Evolutionary conservation across 1,140 invertebrate genomes (phyloP).

Genomic region (Thereuonema tuberculata): DNA sequence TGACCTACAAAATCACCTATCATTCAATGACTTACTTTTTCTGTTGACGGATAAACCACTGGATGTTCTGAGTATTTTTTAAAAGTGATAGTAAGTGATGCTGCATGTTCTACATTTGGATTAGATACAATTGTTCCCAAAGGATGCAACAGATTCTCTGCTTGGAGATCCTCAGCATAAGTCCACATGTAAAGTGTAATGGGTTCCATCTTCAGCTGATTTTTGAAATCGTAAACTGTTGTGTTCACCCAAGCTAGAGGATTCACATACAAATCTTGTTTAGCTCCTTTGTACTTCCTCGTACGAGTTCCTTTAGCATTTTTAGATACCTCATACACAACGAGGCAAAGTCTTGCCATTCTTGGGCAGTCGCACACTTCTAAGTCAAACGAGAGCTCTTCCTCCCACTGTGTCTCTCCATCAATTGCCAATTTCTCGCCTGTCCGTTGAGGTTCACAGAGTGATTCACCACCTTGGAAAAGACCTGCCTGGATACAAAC

Average conservation of each 20-base stretch:
- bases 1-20: too few relatives aligned
- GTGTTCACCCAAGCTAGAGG: slow-evolving; percentile 88
- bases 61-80: slow-evolving; percentile 51
- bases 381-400: slow-evolving; percentile 62
- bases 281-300: slow-evolving; percentile 36
- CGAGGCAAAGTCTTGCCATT: slow-evolving; percentile 76
- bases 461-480: slow-evolving; percentile 67
- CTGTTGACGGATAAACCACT: slow-evolving; percentile 53
- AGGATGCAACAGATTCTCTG: slow-evolving; percentile 73
- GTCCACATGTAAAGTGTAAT: slow-evolving; percentile 83
- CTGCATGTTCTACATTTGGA: slow-evolving; percentile 61
- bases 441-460: slow-evolving; percentile 60
- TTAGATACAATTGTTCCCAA: slow-evolving; percentile 73
- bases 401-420: slow-evolving; percentile 59
- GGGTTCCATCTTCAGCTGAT: slow-evolving; percentile 65
- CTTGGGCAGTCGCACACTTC: slow-evolving; percentile 65
- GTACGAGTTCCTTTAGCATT: slow-evolving; percentile 49
- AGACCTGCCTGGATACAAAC: slow-evolving; percentile 67
- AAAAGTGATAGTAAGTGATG: slow-evolving; percentile 67
- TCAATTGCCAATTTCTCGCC: slow-evolving; percentile 40
- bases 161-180: slow-evolving; percentile 62
- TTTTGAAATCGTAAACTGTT: slow-evolving; percentile 85
- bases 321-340: slow-evolving; percentile 71
- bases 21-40: slow-evolving; percentile 45
- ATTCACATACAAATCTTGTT: slow-evolving; percentile 52